These are phyloP conservation scores for Petrocephalus microphthalmus DNA, from an alignment of 2,113 vertebrate species.

Conservation along the genomic window DNA sequence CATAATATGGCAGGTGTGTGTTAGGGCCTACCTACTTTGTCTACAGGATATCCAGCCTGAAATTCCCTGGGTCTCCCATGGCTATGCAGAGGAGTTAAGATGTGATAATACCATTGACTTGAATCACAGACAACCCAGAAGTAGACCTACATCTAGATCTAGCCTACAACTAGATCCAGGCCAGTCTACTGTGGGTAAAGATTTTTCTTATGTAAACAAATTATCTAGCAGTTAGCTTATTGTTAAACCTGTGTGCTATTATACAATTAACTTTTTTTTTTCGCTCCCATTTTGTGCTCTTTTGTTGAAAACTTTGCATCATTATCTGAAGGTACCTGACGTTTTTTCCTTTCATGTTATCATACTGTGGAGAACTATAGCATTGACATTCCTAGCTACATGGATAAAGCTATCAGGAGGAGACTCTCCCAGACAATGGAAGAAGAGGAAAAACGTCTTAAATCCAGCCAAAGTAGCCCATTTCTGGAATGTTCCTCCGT, in stretches of 20 bases:
- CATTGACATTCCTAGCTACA: neutral
- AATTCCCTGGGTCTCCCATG: neutral
- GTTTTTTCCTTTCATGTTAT: neutral
- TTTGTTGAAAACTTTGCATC: conserved; percentile 1
- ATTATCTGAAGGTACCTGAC: neutral
- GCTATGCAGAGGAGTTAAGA: neutral
- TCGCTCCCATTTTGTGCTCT: neutral
- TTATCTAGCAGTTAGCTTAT: neutral
- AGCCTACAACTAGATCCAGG: neutral
- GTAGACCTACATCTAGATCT: neutral
- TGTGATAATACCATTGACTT: neutral
- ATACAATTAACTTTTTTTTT: neutral
- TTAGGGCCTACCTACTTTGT: neutral
- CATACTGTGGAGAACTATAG: neutral
- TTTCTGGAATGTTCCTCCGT: neutral
- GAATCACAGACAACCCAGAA: neutral
- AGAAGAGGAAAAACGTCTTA: neutral
- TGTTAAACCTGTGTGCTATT: neutral
- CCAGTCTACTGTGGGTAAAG: neutral
- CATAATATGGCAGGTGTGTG: neutral
- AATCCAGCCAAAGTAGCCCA: neutral
- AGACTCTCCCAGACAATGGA: conserved; percentile 10
- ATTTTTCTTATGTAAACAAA: neutral
- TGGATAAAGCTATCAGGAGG: conserved; percentile 13
- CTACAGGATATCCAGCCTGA: neutral